A percentile compares a stretch with the other conserved stretches of the same genome.
These are phyloP conservation scores for Drosophila eohydei DNA, from an alignment of 2,888 invertebrate genomes.

Conservation along the genomic window DNA sequence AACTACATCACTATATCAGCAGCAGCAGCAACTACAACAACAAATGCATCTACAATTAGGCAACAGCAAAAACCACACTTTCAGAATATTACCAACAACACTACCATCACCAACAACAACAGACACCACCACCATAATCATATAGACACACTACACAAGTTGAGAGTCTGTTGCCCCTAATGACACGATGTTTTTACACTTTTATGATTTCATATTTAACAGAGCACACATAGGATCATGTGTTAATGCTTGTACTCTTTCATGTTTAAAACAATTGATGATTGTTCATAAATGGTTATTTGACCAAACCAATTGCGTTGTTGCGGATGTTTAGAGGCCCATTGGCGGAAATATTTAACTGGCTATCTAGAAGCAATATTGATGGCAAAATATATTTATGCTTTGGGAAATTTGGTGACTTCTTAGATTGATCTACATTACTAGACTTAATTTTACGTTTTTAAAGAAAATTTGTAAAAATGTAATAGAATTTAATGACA, in stretches of 20 bases:
- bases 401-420: background rate
- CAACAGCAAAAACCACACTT: background rate
- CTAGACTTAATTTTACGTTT: no score
- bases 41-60: conserved; percentile 1
- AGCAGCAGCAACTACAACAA: background rate
- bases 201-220: conserved; percentile 16
- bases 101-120: background rate
- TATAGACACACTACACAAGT: conserved; percentile 7
- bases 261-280: conserved; percentile 46
- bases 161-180: conserved; percentile 16
- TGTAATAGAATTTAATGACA: no score
- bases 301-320: background rate
- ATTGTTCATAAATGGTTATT: conserved; percentile 58
- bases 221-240: conserved; percentile 13
- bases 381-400: background rate
- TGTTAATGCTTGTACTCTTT: conserved; percentile 17
- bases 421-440: no score
- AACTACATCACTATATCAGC: background rate
- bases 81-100: background rate
- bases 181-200: conserved; percentile 33
- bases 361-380: background rate
- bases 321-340: background rate
- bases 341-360: background rate
- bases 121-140: background rate
- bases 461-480: no score